A percentile compares a stretch with the other conserved stretches of the same genome.
These are phyloP conservation scores for Caenorhabditis auriculariae DNA, from an alignment of 2,888 invertebrate genomes.

Conservation along the genomic window DNA sequence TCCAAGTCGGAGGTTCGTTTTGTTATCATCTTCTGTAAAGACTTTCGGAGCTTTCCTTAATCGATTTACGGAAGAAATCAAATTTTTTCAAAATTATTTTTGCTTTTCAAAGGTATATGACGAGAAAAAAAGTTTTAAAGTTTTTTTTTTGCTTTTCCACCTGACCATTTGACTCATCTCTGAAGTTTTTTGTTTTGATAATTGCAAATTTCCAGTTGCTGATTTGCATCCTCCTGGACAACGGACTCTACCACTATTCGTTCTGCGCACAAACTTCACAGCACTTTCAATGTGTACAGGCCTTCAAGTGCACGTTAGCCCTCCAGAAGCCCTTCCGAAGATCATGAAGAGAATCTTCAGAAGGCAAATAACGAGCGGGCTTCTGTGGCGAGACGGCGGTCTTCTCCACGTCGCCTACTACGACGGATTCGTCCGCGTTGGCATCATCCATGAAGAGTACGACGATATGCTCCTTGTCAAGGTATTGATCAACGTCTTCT, in stretches of 20 bases:
- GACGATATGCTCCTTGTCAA: slow-evolving; percentile 47
- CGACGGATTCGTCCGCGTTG: slow-evolving; percentile 39
- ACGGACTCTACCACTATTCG: slow-evolving; percentile 39
- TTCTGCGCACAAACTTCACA: slow-evolving; percentile 22
- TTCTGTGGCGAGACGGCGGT: slow-evolving; percentile 36
- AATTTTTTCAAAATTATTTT: too few species aligned
- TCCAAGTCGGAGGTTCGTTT: slow-evolving; percentile 27
- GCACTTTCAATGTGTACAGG: slow-evolving; percentile 36
- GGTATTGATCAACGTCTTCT: too few species aligned
- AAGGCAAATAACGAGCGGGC: slow-evolving; percentile 28
- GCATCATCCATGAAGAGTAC: slow-evolving; percentile 40
- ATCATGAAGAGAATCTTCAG: slow-evolving; percentile 13
- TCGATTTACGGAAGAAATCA: too few species aligned
- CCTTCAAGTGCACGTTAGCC: slow-evolving; percentile 38
- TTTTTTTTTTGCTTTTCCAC: not conserved
- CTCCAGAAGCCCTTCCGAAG: not conserved
- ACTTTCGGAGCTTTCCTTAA: too few species aligned
- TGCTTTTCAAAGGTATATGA: too few species aligned
- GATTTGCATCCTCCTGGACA: slow-evolving; percentile 30
- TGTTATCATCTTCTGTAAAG: not conserved
- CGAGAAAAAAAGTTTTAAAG: too few species aligned
- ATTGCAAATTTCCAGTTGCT: slow-evolving; percentile 23
- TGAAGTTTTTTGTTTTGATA: not conserved
- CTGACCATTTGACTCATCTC: not conserved
- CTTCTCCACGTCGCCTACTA: slow-evolving; percentile 41